Conservation (phyloP, 2,888 invertebrate species). For the Chamaedrilus cognettii region DNA sequence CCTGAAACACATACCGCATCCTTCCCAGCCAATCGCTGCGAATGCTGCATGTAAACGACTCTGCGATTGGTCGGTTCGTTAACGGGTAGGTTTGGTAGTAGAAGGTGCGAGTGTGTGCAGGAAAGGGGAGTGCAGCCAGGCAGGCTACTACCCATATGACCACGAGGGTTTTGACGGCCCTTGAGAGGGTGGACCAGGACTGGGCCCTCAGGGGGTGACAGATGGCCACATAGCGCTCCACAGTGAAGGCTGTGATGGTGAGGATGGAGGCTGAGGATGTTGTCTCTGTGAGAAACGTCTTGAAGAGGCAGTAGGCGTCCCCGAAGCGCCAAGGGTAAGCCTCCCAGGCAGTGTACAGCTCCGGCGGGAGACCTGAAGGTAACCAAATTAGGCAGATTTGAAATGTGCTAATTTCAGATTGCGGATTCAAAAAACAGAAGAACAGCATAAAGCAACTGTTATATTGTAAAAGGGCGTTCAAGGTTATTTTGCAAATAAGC, state of each 20-base stretch:
- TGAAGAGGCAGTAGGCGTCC: slow-evolving; percentile 58
- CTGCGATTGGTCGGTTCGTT: slow-evolving; percentile 4
- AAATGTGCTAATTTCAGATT: too few species aligned
- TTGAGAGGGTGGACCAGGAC: slow-evolving; percentile 78
- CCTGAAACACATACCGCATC: slow-evolving; percentile 68
- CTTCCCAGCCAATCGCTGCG: slow-evolving; percentile 40
- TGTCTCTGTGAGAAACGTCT: slow-evolving; percentile 61
- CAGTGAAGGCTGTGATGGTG: slow-evolving; percentile 89
- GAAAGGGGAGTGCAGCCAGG: slow-evolving; percentile 66
- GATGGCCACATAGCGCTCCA: slow-evolving; percentile 85
- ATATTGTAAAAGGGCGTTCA: too few species aligned
- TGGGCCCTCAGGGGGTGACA: slow-evolving; percentile 74
- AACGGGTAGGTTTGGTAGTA: slow-evolving; percentile 33
- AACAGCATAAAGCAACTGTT: too few species aligned
- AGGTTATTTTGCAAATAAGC: too few species aligned
- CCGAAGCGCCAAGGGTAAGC: slow-evolving; percentile 61
- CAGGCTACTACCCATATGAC: slow-evolving; percentile 77
- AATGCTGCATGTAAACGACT: slow-evolving; percentile 46
- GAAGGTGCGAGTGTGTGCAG: slow-evolving; percentile 48
- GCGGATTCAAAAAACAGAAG: too few species aligned
- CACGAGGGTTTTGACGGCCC: slow-evolving; percentile 79
- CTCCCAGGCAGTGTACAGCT: slow-evolving; percentile 60
- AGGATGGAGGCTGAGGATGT: slow-evolving; percentile 88
- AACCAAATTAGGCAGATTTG: too few species aligned
- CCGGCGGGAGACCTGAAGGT: slow-evolving; percentile 60